Percentiles rank a stretch among this genome's conserved stretches.
These are phyloP conservation scores for Notolepis coatsorum DNA, from an alignment of 2,797 vertebrate genomes.

Conservation along the genomic window DNA sequence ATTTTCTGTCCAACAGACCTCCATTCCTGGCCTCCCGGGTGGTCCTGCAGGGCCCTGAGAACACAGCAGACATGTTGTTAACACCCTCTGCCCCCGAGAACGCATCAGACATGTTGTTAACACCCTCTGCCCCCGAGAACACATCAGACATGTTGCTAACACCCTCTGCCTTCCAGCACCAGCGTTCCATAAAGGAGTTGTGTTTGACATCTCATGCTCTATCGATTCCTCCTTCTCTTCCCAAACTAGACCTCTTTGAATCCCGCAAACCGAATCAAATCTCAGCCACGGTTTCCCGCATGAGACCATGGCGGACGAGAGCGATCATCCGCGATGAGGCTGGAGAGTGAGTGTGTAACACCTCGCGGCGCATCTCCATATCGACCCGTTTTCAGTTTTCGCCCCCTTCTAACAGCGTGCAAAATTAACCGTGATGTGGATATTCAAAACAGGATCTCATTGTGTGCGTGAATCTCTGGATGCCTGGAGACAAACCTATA, in stretches of 20 bases:
- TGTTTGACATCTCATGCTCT: slow-evolving; percentile 72
- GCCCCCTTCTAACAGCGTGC: slow-evolving; percentile 26
- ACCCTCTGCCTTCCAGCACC: slow-evolving; percentile 64
- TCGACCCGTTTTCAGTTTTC: slow-evolving; percentile 18
- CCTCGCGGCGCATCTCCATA: not conserved
- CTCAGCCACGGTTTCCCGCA: slow-evolving; percentile 59
- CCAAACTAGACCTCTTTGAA: slow-evolving; percentile 49
- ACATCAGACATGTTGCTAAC: slow-evolving; percentile 77
- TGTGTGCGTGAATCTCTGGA: slow-evolving; percentile 10
- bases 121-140: slow-evolving; percentile 84
- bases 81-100: slow-evolving; percentile 84
- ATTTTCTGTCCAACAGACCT: slow-evolving; percentile 78
- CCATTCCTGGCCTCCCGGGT: slow-evolving; percentile 87
- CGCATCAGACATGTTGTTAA: slow-evolving; percentile 76
- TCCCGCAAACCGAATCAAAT: slow-evolving; percentile 66
- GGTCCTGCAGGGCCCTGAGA: slow-evolving; percentile 89
- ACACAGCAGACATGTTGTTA: slow-evolving; percentile 76
- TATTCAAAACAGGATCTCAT: slow-evolving; percentile 30
- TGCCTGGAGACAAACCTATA: slow-evolving; percentile 17
- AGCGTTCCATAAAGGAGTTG: slow-evolving; percentile 71
- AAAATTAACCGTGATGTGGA: slow-evolving; percentile 37
- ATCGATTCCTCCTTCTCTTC: slow-evolving; percentile 77
- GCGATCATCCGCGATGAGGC: slow-evolving; percentile 30
- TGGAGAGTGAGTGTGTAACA: slow-evolving; percentile 20
- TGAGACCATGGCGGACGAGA: no score